Evolutionary conservation across 2,888 invertebrate genomes (phyloP), one percentile per base, ranked within the genome.

Genomic region (Melinaea marsaeus): DNA sequence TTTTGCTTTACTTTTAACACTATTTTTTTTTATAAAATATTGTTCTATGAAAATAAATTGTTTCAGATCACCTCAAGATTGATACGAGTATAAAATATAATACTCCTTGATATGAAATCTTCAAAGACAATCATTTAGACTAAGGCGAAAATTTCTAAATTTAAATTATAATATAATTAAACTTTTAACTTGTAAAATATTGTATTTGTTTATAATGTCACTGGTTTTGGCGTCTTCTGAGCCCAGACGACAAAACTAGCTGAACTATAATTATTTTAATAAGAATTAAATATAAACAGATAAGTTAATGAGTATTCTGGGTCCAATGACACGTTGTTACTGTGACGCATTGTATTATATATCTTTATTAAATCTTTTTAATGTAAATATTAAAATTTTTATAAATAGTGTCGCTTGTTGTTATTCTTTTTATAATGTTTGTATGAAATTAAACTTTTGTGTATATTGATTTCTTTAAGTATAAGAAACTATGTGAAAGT

Each of bases 141-240:
- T 42, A 42, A 42, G 11, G 42, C 9, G 42, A 42, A 42, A 7
- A 42, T 42, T 42, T 42, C 6, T 42, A 42, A 9, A 42, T 7
- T 42, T 42, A 42, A 11, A 42, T 9, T 42, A 42, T 9, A 11
- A 9, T 42, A 42, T 7, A 9, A 7, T 9, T 7, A 9, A 51
- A 51, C 32, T 11, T 51, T 57, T n/a, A n/a, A n/a, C n/a, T n/a
- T 63, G 37, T 63, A 63, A 61, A 60, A 51, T 59, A 1, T 22
- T 58, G n/a, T 58, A 9, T 46, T 35, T 57, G n/a, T 46, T 34
- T 47, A 55, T 35, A 6, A 5, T 55, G 57, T 2, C 9, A 58
- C 69, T 84, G 87, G 88, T 81, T 76, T 79, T 81, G 82, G 82
- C 80, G 86, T 85, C 85, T 81, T 71, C 75, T 86, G 88, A 88